Evolutionary conservation across 2,888 invertebrate species (phyloP), one percentile per base, ranked within the genome.

Genomic region (Orchestes rusci): DNA sequence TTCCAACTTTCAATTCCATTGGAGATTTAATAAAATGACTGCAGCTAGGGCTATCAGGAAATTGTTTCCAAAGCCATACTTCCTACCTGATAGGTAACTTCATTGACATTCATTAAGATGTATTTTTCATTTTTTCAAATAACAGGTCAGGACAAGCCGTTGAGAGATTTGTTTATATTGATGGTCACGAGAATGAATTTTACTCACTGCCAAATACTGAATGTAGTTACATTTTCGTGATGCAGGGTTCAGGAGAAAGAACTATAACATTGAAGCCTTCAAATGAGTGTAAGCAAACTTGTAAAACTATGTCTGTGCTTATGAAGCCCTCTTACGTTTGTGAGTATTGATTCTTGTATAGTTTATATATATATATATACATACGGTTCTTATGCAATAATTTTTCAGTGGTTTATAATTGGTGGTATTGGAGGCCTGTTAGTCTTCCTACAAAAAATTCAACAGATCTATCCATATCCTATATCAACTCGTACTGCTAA

Each of bases 381-480:
- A n/a, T n/a, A n/a, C n/a, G n/a, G n/a, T n/a, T n/a, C n/a, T n/a
- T n/a, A n/a, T n/a, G n/a, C n/a, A n/a, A n/a, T n/a, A n/a, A 34
- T 45, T 39, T 38, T 77, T 77, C 53, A 86, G 86, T 86, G 56
- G 84, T 82, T 78, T 86, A 84, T 63, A 86, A 85, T 63, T 86
- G 85, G 84, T 84, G 85, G 80, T 86, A 84, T 58, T 87, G 85
- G 84, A 72, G 82, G 60, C 83, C 84, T 17, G 67, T 75, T 16
- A 78, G 82, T 58, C 72, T 77, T 51, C 78, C 82, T 49, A 67
- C 72, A 4, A 70, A 75, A 59, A 76, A 23, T 10, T 69, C 61
- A 73, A 77, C 72, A 54, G 69, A 73, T 59, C 75, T 70, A 35
- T 74, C 79, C 39, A 72, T 86, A 45, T 78, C 75, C 47, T 84